These are phyloP conservation scores for Mesaphorura yosii DNA, from an alignment of 1,140 invertebrate genomes.

Conservation along the genomic window DNA sequence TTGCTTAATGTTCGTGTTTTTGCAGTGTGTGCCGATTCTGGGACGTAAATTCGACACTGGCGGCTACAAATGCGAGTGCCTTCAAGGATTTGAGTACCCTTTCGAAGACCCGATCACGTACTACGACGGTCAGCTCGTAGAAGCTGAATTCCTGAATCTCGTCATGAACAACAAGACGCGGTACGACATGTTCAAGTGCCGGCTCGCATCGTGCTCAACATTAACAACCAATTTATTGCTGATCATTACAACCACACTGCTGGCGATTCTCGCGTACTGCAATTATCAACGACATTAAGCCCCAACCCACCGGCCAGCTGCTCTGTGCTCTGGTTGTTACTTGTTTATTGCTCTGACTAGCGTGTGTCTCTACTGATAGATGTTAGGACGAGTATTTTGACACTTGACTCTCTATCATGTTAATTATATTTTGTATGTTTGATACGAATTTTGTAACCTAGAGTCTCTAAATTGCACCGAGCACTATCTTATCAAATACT, in stretches of 20 bases:
- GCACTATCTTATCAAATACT: too few species aligned
- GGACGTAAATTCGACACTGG: constrained; percentile 81
- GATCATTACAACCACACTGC: constrained; percentile 29
- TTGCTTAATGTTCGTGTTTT: constrained; percentile 36
- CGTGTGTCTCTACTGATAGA: too few species aligned
- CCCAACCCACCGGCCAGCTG: too few species aligned
- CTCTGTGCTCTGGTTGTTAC: too few species aligned
- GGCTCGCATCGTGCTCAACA: constrained; percentile 64
- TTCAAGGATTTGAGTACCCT: constrained; percentile 93
- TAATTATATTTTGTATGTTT: too few species aligned
- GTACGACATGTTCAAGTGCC: constrained; percentile 81
- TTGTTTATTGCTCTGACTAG: too few species aligned
- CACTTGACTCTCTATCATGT: too few species aligned
- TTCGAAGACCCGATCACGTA: constrained; percentile 89
- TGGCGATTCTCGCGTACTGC: too few species aligned
- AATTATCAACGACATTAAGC: too few species aligned
- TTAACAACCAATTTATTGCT: constrained; percentile 43
- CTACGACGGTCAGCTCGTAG: constrained; percentile 89
- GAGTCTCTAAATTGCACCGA: too few species aligned
- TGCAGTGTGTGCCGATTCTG: constrained; percentile 90
- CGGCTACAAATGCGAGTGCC: constrained; percentile 97
- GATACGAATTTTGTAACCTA: too few species aligned
- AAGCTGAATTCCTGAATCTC: constrained; percentile 84
- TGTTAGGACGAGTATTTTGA: too few species aligned
- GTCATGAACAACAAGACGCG: constrained; percentile 61